These are phyloP conservation scores for Dasypus novemcinctus DNA, from an alignment of 2,113 vertebrate species.

Conservation along the genomic window DNA sequence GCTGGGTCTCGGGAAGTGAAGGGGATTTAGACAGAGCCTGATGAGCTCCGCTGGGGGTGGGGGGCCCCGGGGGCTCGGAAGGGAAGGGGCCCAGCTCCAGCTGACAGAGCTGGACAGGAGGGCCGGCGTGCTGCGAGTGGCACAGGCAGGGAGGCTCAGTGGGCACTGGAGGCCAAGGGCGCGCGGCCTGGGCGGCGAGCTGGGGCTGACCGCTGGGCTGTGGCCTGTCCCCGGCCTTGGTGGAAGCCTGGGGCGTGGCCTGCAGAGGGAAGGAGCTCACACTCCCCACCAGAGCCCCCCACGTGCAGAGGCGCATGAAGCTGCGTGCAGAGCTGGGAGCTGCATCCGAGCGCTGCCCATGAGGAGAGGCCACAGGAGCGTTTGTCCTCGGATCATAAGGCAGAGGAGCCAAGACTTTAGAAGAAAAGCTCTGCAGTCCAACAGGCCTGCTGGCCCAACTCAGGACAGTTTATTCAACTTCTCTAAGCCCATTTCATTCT, in stretches of 20 bases:
- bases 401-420: neutral
- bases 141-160: neutral
- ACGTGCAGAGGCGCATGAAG: too few relatives aligned
- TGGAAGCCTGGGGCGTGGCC: neutral
- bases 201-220: neutral
- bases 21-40: neutral
- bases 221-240: neutral
- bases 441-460: neutral
- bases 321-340: too few relatives aligned
- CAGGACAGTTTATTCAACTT: neutral
- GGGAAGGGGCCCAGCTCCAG: too few relatives aligned
- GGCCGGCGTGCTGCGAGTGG: too few relatives aligned
- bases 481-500: neutral
- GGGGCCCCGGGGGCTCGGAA: rapidly evolving
- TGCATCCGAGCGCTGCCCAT: too few relatives aligned
- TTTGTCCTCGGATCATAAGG: too few relatives aligned
- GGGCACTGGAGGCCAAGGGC: neutral
- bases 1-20: neutral
- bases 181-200: neutral
- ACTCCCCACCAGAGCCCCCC: too few relatives aligned
- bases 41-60: neutral
- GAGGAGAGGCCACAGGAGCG: too few relatives aligned
- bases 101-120: neutral
- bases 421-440: neutral
- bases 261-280: neutral